Evolutionary conservation across 2,113 vertebrate species (phyloP), one percentile per base, ranked within the genome.

Genomic region (Datnioides undecimradiatus): DNA sequence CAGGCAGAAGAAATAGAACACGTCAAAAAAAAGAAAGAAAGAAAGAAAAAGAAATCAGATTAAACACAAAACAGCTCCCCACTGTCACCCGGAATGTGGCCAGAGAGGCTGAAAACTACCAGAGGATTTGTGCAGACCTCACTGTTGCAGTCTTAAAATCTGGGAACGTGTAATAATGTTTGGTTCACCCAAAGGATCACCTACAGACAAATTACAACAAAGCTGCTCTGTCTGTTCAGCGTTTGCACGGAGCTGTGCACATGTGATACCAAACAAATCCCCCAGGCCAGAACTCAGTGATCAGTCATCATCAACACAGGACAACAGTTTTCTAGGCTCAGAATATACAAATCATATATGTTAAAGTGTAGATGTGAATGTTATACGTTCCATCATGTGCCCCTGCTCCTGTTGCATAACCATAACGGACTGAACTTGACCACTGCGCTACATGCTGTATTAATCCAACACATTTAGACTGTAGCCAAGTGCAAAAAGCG

Each of bases 31-130:
- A 41, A 8, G 4, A 48, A 10, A 25, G 17, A 60, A 40, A 75
- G 25, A 5, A 29, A 23, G 55, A 40, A 75, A 31, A 5, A 29
- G 21, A 62, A 43, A 72, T 46, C 21, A 0, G 31, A 84, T 34
- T 34, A 51, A 74, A 19, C 6, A 36, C 6, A 63, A 52, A 75
- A 67, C 40, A 68, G 60, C 63, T 11, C 27, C 40, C 38, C 17
- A 21, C 55, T 82, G 67, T 73, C 48, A 62, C 8, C 25, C 14
- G n/a, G 14, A 6, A 21, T 69, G 38, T 64, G 25, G n/a, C 27
- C 10, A 11, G 63, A 29, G 48, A 64, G 45, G 72, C 38, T 55
- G 69, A 68, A 34, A 33, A 41, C 58, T 19, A 49, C 14, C 23
- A 29, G 27, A 36, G 21, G 16, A 48, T 21, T 27, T 40, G 8